A percentile compares a stretch with the other conserved stretches of the same genome.
phyloP scores from a whole-genome alignment of 2,113 vertebrate species.

The Siniperca knerii region DNA sequence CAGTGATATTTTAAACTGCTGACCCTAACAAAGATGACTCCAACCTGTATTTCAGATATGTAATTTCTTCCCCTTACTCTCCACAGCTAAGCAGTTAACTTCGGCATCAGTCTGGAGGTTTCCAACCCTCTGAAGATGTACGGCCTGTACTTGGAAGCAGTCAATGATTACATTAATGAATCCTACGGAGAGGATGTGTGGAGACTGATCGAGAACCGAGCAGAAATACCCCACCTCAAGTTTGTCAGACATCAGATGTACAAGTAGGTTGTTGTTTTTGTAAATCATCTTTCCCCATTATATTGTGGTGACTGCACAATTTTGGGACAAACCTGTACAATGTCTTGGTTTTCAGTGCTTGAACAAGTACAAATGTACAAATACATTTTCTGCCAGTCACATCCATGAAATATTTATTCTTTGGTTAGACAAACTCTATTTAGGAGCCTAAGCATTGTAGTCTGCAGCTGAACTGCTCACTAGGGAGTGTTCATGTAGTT shows the following conservation, averaged over 20 bases:
- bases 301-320: neutral
- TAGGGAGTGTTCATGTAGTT: neutral
- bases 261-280: constrained; percentile 69
- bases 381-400: neutral
- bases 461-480: neutral
- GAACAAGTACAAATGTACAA: neutral
- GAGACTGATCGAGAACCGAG: constrained; percentile 84
- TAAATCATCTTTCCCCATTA: neutral
- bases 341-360: neutral
- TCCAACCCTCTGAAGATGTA: constrained; percentile 82
- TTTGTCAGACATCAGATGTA: constrained; percentile 86
- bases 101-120: constrained; percentile 63
- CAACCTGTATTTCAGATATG: neutral
- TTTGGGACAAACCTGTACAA: neutral
- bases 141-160: constrained; percentile 84
- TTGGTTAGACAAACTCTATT: neutral
- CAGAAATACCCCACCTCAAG: constrained; percentile 85
- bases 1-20: constrained; percentile 7
- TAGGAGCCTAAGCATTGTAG: neutral
- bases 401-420: neutral
- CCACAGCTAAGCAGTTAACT: constrained; percentile 61
- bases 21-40: neutral
- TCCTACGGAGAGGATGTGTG: constrained; percentile 85
- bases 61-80: neutral
- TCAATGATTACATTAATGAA: constrained; percentile 85